Evolutionary conservation across 2,113 vertebrate species (phyloP), one percentile per base, ranked within the genome.

Genomic region (Ammodytes dubius): DNA sequence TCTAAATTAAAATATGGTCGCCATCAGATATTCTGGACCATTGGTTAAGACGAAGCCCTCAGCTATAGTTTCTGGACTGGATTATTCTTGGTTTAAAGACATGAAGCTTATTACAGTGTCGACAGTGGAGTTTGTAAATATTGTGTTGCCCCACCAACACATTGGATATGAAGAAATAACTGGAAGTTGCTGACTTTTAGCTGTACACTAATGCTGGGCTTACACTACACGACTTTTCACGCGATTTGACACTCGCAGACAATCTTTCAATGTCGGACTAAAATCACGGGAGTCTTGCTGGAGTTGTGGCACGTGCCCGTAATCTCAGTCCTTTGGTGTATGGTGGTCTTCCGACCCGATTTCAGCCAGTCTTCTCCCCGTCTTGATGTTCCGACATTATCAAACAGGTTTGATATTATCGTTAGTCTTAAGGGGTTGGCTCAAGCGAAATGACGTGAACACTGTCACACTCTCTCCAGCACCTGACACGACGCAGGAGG

Each of bases 1-100:
- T 47, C 69, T 54, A 79, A 78, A 83, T 86, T 17, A 82, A 86
- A 82, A 73, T 45, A 78, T 45, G 12, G 59, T 46, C 1, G 58
- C 61, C 43, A 39, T 49, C 69, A 47, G 61, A 60, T 39, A 40
- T 52, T 63, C 5, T 71, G n/a, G 53, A 58, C 53, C 47, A 4
- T 13, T 17, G 39, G 65, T 49, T n/a, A 63, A 81, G 58, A 74
- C n/a, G 4, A 61, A 84, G 56, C 64, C 71, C 74, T 81, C 77
- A 47, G 65, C 59, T 72, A 68, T 35, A 66, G 50, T 69, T 76
- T 45, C 68, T 66, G n/a, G 70, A 57, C 45, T 19, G 19, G 54
- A 13, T 64, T 70, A 19, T 61, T 49, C 70, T 47, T 56, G 37
- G 6, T 58, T 42, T n/a, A 54, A 59, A 60, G 54, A 53, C 52